Evolutionary conservation across 92 coral and sea anemone species (phyloP), one percentile per base, ranked within the genome.

Genomic region (Heliopora coerulea): DNA sequence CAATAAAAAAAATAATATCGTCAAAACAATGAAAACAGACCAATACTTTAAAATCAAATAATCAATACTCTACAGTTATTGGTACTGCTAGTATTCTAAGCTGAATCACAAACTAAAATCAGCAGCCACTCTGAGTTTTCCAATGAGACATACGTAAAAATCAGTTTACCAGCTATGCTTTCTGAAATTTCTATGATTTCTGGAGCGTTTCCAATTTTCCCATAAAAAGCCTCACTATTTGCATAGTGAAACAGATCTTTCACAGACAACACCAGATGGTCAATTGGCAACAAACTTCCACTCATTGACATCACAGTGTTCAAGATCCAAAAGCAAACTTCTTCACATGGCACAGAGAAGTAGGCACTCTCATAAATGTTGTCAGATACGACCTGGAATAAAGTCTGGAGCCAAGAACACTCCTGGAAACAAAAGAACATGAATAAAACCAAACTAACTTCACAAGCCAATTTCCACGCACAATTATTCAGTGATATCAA

Each of bases 311-410:
- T 10, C 9, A 70, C n/a, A 50, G 31, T 58, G 33, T 70, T 54
- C n/a, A 70, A 18, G 54, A 70, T 35, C 18, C 54, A 42, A 6
- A 70, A 5, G 50, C 77, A 70, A 33, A 70, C 8, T 70, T 70
- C 63, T 20, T 70, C 77, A 54, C 77, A 70, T 18, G 77, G 31
- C 24, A 48, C 32, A 17, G 30, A 23, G 27, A 31, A 52, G 24
- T 28, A 9, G 7, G 18, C 3, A 7, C 46, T 21, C 2, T 54
- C 35, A 54, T 70, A 70, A 70, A 70, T 33, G 32, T 35, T 52
- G 25, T 33, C 62, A 6, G 6, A 18, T 21, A 54, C 12, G 24
- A 50, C 63, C 0, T 70, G 41, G 33, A 50, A 70, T 20, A 70
- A 32, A 11, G 31, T 52, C n/a, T 34, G 62, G 20, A 70, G 77